Conservation (phyloP, 2,797 vertebrate genomes). For the Calcarius lapponicus region DNA sequence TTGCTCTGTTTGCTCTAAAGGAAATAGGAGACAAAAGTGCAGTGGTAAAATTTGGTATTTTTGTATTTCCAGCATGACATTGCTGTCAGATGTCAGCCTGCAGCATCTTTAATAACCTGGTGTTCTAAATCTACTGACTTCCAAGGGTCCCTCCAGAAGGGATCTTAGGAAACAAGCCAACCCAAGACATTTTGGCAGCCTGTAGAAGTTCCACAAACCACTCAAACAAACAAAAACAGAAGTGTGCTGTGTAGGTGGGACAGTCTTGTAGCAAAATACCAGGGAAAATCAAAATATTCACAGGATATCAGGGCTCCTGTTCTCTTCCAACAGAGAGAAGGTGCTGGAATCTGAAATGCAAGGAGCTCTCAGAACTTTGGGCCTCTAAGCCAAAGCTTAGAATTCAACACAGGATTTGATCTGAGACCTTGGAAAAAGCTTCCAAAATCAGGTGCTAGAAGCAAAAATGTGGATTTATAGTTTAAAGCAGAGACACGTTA, state of each 20-base stretch:
- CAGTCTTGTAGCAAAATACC: neutral
- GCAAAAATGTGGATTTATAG: neutral
- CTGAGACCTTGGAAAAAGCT: neutral
- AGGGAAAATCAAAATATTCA: neutral
- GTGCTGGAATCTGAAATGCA: neutral
- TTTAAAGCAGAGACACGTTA: neutral
- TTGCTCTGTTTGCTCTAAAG: neutral
- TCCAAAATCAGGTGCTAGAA: neutral
- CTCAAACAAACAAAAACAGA: neutral
- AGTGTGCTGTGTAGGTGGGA: neutral
- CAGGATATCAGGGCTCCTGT: neutral
- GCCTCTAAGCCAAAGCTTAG: neutral
- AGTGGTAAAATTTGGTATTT: neutral
- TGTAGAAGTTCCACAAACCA: neutral
- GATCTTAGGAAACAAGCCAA: neutral
- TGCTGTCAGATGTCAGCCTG: neutral
- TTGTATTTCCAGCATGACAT: neutral
- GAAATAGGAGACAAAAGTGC: neutral
- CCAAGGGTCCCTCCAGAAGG: neutral
- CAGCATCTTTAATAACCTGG: neutral
- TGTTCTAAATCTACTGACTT: neutral
- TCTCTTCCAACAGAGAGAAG: neutral
- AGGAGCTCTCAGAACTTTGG: neutral
- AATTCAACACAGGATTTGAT: neutral
- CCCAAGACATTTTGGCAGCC: neutral